These are phyloP conservation scores for Drosophila neocordata DNA, from an alignment of 1,140 invertebrate genomes.

Conservation along the genomic window DNA sequence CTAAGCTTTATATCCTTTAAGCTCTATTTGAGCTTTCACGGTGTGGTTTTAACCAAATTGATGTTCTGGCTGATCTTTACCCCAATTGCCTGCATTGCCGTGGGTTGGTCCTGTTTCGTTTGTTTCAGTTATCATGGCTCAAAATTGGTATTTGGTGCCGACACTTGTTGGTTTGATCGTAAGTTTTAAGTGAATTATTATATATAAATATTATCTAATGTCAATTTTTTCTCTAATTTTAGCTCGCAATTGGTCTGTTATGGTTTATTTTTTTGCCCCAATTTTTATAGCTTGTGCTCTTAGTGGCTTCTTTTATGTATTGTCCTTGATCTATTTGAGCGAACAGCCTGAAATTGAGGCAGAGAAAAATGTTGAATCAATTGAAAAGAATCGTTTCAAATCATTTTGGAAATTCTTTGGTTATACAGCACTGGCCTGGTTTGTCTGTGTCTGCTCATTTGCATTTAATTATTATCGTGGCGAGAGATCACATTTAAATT, in stretches of 20 bases:
- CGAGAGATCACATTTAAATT: slow-evolving; percentile 70
- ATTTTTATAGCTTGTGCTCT: slow-evolving; percentile 67
- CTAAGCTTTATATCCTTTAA: slow-evolving; percentile 76
- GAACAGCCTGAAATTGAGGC: slow-evolving; percentile 52
- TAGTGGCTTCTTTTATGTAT: slow-evolving; percentile 68
- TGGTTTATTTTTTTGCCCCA: slow-evolving; percentile 71
- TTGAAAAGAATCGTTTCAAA: slow-evolving; percentile 68
- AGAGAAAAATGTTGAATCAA: slow-evolving; percentile 57
- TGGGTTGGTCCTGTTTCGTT: slow-evolving; percentile 70
- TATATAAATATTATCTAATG: background rate
- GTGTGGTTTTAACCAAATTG: slow-evolving; percentile 68
- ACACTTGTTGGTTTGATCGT: slow-evolving; percentile 81
- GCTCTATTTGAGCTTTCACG: slow-evolving; percentile 73
- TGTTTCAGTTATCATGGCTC: slow-evolving; percentile 56
- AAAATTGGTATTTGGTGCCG: slow-evolving; percentile 61
- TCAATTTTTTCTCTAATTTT: background rate
- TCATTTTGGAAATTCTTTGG: slow-evolving; percentile 78
- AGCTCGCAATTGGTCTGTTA: slow-evolving; percentile 75
- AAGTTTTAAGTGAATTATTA: slow-evolving; percentile 20
- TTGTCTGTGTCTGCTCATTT: slow-evolving; percentile 67
- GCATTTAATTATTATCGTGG: slow-evolving; percentile 71
- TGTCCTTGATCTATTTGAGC: slow-evolving; percentile 63
- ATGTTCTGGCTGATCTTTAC: slow-evolving; percentile 78
- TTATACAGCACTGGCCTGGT: slow-evolving; percentile 64
- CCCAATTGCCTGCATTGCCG: slow-evolving; percentile 62